Evolutionary conservation across 2,888 invertebrate genomes (phyloP).

Genomic region (Sepioteuthis lessoniana): DNA sequence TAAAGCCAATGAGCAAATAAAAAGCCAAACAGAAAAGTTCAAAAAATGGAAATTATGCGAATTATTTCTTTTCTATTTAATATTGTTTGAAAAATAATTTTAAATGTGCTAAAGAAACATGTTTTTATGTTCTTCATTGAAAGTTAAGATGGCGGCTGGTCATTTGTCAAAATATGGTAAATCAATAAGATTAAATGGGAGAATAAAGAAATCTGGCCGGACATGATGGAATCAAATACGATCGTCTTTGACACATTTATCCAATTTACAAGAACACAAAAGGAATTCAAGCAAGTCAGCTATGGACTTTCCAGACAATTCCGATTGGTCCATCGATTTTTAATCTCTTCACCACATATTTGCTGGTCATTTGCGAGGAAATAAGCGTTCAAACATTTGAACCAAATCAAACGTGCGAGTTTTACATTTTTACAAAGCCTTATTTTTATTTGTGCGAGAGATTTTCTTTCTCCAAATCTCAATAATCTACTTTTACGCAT

Average conservation of each 20-base stretch:
- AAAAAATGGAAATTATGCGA: neutral
- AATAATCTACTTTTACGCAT: no score
- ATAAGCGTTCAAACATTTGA: neutral
- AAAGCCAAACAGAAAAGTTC: neutral
- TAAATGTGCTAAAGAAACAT: neutral
- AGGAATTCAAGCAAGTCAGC: neutral
- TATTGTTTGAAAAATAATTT: neutral
- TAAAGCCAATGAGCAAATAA: neutral
- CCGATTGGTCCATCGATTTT: neutral
- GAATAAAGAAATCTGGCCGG: neutral
- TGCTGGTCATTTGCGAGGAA: neutral
- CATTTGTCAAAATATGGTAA: constrained; percentile 33
- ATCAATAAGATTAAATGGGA: constrained; percentile 11
- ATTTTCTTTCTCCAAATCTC: no score
- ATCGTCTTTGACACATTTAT: constrained; percentile 21
- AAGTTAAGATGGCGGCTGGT: neutral
- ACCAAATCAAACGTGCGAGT: neutral
- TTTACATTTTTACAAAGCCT: no score
- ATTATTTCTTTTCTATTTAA: neutral
- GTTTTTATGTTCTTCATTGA: neutral
- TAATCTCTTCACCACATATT: neutral
- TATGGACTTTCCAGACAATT: neutral
- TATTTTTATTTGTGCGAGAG: no score
- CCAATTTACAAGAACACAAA: neutral
- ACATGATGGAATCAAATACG: neutral